Evolutionary conservation across 2,888 invertebrate genomes (phyloP).

Genomic region (Cheilosia impressa): DNA sequence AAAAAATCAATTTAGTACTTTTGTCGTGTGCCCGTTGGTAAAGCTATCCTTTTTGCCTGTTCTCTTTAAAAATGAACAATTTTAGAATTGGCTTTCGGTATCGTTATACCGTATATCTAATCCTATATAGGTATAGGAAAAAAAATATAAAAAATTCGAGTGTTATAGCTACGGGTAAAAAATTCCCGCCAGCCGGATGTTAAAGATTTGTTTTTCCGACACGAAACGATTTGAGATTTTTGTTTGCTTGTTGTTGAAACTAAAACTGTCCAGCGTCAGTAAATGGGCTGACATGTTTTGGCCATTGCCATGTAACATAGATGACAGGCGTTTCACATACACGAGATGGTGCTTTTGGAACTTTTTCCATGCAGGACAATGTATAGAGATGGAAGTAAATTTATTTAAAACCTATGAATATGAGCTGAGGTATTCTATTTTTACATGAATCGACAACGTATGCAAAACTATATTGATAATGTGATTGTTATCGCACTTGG

Average conservation of each 20-base stretch:
- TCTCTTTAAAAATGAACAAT: slow-evolving; percentile 38
- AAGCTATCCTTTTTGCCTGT: slow-evolving; percentile 24
- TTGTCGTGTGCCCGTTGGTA: slow-evolving; percentile 58
- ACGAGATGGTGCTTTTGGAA: slow-evolving; percentile 12
- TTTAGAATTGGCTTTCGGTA: slow-evolving; percentile 52
- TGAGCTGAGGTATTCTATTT: neutral
- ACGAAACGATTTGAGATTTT: slow-evolving; percentile 65
- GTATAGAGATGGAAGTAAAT: neutral
- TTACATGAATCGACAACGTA: neutral
- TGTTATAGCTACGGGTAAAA: slow-evolving; percentile 73
- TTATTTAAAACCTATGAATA: neutral
- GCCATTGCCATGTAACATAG: slow-evolving; percentile 38
- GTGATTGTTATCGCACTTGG: neutral
- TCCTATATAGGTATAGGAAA: neutral
- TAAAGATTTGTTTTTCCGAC: slow-evolving; percentile 82
- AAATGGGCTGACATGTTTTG: slow-evolving; percentile 66
- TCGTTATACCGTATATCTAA: too few relatives aligned
- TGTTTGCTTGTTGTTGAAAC: slow-evolving; percentile 46
- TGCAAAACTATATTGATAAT: neutral
- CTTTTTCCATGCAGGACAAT: slow-evolving; percentile 6
- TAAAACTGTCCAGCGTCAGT: slow-evolving; percentile 43
- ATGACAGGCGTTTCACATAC: slow-evolving; percentile 63
- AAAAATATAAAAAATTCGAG: slow-evolving; percentile 14
- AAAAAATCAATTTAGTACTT: slow-evolving; percentile 72
- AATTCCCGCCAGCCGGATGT: slow-evolving; percentile 80